These are phyloP conservation scores for Drosophila pandora DNA, from an alignment of 1,140 invertebrate species.

Conservation along the genomic window DNA sequence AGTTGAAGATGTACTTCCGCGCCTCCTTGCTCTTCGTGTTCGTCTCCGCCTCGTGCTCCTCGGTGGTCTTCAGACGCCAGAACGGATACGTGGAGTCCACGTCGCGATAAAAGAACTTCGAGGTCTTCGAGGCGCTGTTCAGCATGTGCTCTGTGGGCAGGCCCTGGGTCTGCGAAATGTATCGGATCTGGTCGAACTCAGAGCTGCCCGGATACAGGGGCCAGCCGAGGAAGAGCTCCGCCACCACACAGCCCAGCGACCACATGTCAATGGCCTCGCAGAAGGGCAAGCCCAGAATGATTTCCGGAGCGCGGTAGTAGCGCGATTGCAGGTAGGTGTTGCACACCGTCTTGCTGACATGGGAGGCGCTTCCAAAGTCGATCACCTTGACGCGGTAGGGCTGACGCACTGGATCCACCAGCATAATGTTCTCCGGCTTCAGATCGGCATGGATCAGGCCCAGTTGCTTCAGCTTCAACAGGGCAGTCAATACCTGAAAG, in stretches of 20 bases:
- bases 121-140: conserved; percentile 99
- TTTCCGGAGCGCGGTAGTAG: conserved; percentile 99
- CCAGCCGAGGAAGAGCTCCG: conserved; percentile 99
- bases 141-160: conserved; percentile 99
- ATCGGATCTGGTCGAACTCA: conserved; percentile 99
- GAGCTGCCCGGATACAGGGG: conserved; percentile 99
- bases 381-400: conserved; percentile 99
- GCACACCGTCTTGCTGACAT: conserved; percentile 99
- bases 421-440: conserved; percentile 99
- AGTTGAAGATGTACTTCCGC: conserved; percentile 99
- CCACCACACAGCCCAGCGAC: conserved; percentile 99
- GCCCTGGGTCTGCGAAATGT: conserved; percentile 90
- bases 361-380: conserved; percentile 99
- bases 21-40: conserved; percentile 99
- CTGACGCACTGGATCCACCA: conserved; percentile 98
- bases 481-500: conserved; percentile 91
- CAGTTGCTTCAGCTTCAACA: conserved; percentile 98
- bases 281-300: conserved; percentile 98
- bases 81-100: conserved; percentile 98
- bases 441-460: conserved; percentile 99
- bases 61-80: conserved; percentile 98
- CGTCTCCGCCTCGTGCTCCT: conserved; percentile 99
- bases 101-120: conserved; percentile 99
- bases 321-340: conserved; percentile 99
- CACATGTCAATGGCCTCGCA: conserved; percentile 99